Base-by-base conservation (phyloP, 2,113 vertebrate genomes). In the Petrocephalus zakoni region DNA sequence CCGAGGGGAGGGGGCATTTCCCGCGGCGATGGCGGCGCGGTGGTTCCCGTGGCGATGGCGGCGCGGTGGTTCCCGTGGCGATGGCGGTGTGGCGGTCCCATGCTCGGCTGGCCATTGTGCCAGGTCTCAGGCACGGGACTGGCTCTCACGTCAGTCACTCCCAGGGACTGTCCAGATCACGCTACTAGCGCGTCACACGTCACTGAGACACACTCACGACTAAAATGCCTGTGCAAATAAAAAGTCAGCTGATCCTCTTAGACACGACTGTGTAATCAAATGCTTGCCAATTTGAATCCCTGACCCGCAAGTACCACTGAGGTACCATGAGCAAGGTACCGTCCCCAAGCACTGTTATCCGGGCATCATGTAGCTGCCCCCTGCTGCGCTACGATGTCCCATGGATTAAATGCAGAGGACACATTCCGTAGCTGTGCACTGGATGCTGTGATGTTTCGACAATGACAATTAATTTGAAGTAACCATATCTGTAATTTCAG, bases 1-100 rank as follows among this genome's bases (percentile, higher is more conserved):
- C 93, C 29, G 87, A 95, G 92, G 89, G 89, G 93, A 95, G 93
- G 92, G 93, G 94, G 92, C 89, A 92, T 95, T 94, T 94, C 91
- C 90, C 92, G 94, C 94, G 96, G 95, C 93, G 96, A 95, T 94
- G 96, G 95, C 94, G 97, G 94, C 92, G 93, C 91, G 92, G 93
- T 91, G 92, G 93, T 96, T 96, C 95, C 95, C 96, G 96, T 95
- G 96, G 95, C 93, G 96, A 95, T 94, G 96, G 95, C 94, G 97
- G 94, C 92, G 93, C 91, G 92, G 93, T 91, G 92, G 93, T 94
- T 94, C 91, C 90, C 92, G 94, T 94, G 96, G 95, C 93, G 96
- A 95, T 94, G 96, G 95, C 94, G 97, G 94, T 92, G 93, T 91
- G 92, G 93, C 90, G 92, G 93, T 96, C 95, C 95, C 96, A 96